Conservation (phyloP, 2,797 vertebrate genomes). For the Petrocephalus sullivani region DNA sequence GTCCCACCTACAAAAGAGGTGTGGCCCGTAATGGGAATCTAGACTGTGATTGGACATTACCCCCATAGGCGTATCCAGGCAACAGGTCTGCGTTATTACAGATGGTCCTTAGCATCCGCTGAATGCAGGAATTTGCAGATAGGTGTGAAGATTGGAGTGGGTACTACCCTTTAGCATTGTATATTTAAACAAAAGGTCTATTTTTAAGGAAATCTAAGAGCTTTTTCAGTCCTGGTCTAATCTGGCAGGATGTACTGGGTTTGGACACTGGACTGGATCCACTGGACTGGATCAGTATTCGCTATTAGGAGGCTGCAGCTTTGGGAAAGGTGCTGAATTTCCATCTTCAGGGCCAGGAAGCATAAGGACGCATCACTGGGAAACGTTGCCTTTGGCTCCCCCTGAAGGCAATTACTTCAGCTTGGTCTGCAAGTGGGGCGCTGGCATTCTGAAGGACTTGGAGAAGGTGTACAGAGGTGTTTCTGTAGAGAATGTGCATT, state of each 20-base stretch:
- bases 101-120: conserved; percentile 17
- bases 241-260: conserved; percentile 53
- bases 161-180: not conserved
- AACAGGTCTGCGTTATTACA: conserved; percentile 43
- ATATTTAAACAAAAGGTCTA: conserved; percentile 11
- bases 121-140: conserved; percentile 4
- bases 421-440: not conserved
- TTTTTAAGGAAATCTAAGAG: not conserved
- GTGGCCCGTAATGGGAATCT: conserved; percentile 5
- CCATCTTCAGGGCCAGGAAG: not conserved
- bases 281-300: not conserved
- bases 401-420: not conserved
- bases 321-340: not conserved
- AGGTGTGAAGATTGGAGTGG: not conserved
- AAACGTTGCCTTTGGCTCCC: not conserved
- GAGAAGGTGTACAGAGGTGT: not conserved
- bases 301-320: not conserved
- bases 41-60: conserved; percentile 27
- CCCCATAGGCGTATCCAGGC: conserved; percentile 40
- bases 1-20: conserved; percentile 21
- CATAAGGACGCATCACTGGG: not conserved
- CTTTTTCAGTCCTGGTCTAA: conserved; percentile 40
- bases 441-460: not conserved
- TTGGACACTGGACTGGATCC: conserved; percentile 14
- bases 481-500: not conserved